Evolutionary conservation across 2,888 invertebrate genomes (phyloP).

Genomic region (Pedicia rivosa): DNA sequence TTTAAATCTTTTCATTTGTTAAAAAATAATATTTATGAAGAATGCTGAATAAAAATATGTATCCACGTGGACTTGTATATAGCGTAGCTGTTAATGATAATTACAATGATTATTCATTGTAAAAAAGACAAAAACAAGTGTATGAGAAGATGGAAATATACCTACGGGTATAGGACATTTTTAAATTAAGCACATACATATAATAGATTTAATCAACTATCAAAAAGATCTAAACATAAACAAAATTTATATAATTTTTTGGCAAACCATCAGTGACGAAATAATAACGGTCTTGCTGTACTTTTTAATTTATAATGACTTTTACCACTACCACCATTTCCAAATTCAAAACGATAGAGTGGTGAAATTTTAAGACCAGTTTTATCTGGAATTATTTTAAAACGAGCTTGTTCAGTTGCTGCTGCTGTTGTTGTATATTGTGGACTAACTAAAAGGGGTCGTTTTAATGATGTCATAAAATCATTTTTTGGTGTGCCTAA

Average conservation of each 20-base stretch:
- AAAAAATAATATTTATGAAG: too few species aligned
- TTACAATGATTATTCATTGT: too few species aligned
- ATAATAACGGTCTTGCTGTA: slow-evolving; percentile 29
- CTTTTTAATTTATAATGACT: slow-evolving; percentile 26
- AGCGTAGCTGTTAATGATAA: too few species aligned
- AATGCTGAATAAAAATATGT: too few species aligned
- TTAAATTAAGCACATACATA: too few species aligned
- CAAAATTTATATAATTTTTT: slow-evolving; percentile 5
- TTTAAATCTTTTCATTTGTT: too few species aligned
- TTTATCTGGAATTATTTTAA: slow-evolving; percentile 36
- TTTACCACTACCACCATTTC: slow-evolving; percentile 14
- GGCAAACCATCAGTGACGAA: slow-evolving; percentile 24
- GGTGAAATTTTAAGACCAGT: slow-evolving; percentile 39
- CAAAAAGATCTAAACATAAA: too few species aligned
- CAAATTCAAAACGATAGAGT: slow-evolving; percentile 21
- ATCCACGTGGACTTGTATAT: too few species aligned
- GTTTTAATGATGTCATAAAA: slow-evolving; percentile 31
- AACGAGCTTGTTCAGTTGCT: slow-evolving; percentile 32
- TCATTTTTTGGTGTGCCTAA: slow-evolving; percentile 23
- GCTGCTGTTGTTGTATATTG: slow-evolving; percentile 28
- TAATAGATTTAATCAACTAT: too few species aligned
- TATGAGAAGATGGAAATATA: too few species aligned
- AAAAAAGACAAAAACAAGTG: too few species aligned
- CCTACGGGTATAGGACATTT: too few species aligned
- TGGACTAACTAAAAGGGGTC: slow-evolving; percentile 36